Percentiles rank a stretch among this genome's conserved stretches.
Evolutionary conservation across 2,888 invertebrate species (phyloP).

Genomic region (Volucella inanis): DNA sequence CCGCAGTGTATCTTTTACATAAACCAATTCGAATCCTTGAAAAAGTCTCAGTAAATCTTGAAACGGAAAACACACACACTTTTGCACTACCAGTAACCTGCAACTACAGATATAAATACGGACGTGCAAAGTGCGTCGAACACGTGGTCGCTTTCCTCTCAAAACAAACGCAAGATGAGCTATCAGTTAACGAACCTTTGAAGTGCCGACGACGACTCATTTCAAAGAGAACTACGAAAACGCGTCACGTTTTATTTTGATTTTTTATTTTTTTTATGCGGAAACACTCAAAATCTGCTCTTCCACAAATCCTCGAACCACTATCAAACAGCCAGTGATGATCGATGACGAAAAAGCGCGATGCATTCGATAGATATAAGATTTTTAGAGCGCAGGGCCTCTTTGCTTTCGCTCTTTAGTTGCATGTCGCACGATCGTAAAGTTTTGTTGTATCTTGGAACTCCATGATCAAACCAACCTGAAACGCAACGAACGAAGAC

Average conservation of each 20-base stretch:
- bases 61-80: constrained; percentile 16
- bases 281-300: constrained; percentile 1
- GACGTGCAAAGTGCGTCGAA: constrained; percentile 51
- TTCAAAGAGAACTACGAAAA: constrained; percentile 43
- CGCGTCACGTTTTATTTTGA: constrained; percentile 23
- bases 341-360: not conserved
- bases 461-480: constrained; percentile 38
- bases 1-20: no score
- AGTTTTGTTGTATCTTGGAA: not conserved
- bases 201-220: constrained; percentile 32
- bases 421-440: constrained; percentile 9
- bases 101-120: not conserved
- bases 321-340: not conserved
- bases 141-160: constrained; percentile 42
- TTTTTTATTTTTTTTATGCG: constrained; percentile 14
- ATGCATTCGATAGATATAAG: constrained; percentile 8
- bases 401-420: constrained; percentile 36
- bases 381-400: not conserved
- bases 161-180: constrained; percentile 7
- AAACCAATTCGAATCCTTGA: no score
- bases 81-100: constrained; percentile 1
- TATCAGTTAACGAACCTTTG: constrained; percentile 50
- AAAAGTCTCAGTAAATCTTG: not conserved
- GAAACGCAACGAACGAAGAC: constrained; percentile 15
- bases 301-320: not conserved